phyloP scores from a whole-genome alignment of 2,797 vertebrate genomes.

The Remorina albescens region DNA sequence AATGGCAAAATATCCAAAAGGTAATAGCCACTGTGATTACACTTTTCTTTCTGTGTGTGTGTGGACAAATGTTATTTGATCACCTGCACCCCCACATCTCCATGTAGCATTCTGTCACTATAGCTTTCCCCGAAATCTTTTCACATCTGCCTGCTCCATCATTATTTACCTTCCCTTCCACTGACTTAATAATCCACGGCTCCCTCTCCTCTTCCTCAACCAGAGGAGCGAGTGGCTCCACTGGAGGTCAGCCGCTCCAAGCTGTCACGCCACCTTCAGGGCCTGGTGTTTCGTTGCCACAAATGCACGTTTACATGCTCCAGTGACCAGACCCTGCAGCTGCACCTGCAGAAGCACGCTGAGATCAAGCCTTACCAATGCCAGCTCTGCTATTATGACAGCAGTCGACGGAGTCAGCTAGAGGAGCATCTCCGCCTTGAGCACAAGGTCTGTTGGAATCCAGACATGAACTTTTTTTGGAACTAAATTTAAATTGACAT shows the following conservation, averaged over 20 bases:
- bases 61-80: slow-evolving; percentile 3
- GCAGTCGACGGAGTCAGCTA: slow-evolving; percentile 92
- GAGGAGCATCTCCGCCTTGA: slow-evolving; percentile 94
- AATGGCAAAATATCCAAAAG: slow-evolving; percentile 31
- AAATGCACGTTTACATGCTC: slow-evolving; percentile 99
- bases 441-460: slow-evolving; percentile 90
- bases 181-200: slow-evolving; percentile 13
- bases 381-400: slow-evolving; percentile 98
- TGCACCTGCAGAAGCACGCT: slow-evolving; percentile 96
- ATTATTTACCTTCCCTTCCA: neutral
- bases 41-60: slow-evolving; percentile 6
- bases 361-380: slow-evolving; percentile 97
- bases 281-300: slow-evolving; percentile 96
- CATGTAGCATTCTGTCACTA: neutral
- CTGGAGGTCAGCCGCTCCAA: slow-evolving; percentile 98
- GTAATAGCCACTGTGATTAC: slow-evolving; percentile 11
- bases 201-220: slow-evolving; percentile 37
- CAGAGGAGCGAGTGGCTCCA: slow-evolving; percentile 97
- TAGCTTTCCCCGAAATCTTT: neutral
- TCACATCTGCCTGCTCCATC: neutral
- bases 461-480: neutral
- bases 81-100: slow-evolving; percentile 3
- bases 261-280: slow-evolving; percentile 96
- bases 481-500: slow-evolving; percentile 8
- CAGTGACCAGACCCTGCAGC: slow-evolving; percentile 94